Evolutionary conservation across 1,140 invertebrate genomes (phyloP).

Genomic region (Ceratina australensis): DNA sequence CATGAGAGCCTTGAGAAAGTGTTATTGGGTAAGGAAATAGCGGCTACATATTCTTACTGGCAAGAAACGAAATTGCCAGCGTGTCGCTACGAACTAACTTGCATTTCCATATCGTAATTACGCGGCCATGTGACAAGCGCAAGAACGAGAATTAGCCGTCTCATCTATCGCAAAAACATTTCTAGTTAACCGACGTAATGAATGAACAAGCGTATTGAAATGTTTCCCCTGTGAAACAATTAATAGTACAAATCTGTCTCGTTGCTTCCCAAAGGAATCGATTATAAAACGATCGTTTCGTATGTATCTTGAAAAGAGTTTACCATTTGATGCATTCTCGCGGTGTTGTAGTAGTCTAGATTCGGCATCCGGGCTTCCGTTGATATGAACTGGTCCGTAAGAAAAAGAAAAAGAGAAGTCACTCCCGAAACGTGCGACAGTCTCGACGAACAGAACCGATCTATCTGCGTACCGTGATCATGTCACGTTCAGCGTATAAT

Average conservation of each 20-base stretch:
- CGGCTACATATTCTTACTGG: not conserved
- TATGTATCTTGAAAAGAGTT: constrained; percentile 71
- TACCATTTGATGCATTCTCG: constrained; percentile 80
- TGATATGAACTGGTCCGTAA: not conserved
- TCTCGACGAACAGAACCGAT: not conserved
- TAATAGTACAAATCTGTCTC: no score
- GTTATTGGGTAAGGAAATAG: not conserved
- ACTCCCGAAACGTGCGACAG: not conserved
- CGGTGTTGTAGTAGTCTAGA: constrained; percentile 78
- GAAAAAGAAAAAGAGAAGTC: constrained; percentile 6
- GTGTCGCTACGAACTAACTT: constrained; percentile 12
- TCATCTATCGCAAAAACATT: not conserved
- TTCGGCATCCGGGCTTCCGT: constrained; percentile 74
- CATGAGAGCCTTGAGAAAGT: constrained; percentile 9
- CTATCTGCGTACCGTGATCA: constrained; percentile 21
- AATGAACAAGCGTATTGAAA: no score
- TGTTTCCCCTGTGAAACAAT: no score
- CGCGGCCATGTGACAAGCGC: not conserved
- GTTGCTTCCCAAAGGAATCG: no score
- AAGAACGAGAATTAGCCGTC: not conserved
- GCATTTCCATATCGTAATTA: constrained; percentile 15
- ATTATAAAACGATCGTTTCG: no score
- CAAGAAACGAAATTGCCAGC: constrained; percentile 15
- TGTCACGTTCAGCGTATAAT: not conserved
- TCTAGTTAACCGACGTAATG: no score